Conservation (phyloP, 2,797 vertebrate species). For the Hozukius guyotensis region DNA sequence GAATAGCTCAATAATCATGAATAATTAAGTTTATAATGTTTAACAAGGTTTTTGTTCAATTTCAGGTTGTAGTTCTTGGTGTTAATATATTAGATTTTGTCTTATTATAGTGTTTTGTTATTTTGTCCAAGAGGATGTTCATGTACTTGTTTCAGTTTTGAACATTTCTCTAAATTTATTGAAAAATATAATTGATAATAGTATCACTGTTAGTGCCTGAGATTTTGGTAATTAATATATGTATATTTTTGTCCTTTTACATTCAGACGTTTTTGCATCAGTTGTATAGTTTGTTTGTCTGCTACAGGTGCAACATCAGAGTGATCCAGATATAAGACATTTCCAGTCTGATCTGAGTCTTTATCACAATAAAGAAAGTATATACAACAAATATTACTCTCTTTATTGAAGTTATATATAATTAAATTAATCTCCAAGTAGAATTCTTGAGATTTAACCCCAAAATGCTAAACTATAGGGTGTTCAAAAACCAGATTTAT, state of each 20-base stretch:
- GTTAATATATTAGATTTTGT: not conserved
- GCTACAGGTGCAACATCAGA: constrained; percentile 23
- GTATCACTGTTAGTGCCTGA: too few species aligned
- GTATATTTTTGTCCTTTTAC: not conserved
- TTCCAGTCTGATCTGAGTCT: not conserved
- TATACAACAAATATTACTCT: not conserved
- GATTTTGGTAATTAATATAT: not conserved
- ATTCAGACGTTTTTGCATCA: not conserved
- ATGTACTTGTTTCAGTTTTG: not conserved
- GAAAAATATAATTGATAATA: not conserved
- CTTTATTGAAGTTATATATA: not conserved
- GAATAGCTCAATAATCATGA: not conserved
- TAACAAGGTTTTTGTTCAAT: not conserved
- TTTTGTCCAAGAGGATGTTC: not conserved
- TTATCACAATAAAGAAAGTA: not conserved
- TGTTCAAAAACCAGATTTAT: constrained; percentile 29
- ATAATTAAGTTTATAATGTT: not conserved
- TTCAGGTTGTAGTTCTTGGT: not conserved
- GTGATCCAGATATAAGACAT: not conserved
- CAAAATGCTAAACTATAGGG: constrained; percentile 39
- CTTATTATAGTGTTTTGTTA: not conserved
- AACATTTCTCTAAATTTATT: not conserved
- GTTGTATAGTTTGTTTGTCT: constrained; percentile 6
- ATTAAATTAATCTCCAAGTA: not conserved
- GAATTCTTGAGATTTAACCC: constrained; percentile 26